Evolutionary conservation across 1,140 invertebrate genomes (phyloP), one percentile per base, ranked within the genome.

Genomic region (Dinothrombium tinctorium): DNA sequence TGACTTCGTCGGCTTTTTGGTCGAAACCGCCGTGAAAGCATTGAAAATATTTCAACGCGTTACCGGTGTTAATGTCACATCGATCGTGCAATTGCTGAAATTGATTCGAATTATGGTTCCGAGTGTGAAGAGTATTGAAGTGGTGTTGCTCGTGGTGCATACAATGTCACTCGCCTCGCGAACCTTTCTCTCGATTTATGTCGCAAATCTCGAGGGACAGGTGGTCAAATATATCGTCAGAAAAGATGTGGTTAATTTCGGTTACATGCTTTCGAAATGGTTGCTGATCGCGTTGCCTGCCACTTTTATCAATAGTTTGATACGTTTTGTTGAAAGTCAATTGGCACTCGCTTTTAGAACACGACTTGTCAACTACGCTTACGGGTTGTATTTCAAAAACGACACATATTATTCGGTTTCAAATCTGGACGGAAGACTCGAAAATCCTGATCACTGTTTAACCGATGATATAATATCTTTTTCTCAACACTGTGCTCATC

Each of bases 401-500:
- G 83, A 92, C 55, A 89, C 83, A 1, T 92, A 92, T 55, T 94
- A 92, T 54, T 65, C 83, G 48, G 73, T 94, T 2, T 74, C 76
- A 1, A 87, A 87, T 51, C 60, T 92, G 45, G 86, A 92, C 53
- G 78, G 71, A 31, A 67, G 90, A 49, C 69, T 96, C 35, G 79
- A 89, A 54, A 95, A 92, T 59, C 83, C 83, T 9, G 89, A 96
- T 58, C 90, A 98, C 59, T 82, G 87, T 60, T 63, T 98, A 37
- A 98, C 90, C 0, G 90, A 98, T 59, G 89, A 96, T 59, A 79
- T 96, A 43, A 78, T 79, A 26, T 75, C 80, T 50, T 87, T 96
- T 55, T 75, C 84, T 0, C 73, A 73, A 47, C 84, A 80, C 1
- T 72, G 95, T 15, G 84, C 89, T 2, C 89, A 95, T 66, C 61